Base-by-base conservation (phyloP, 2,797 vertebrate species). In the Mico argentatus region DNA sequence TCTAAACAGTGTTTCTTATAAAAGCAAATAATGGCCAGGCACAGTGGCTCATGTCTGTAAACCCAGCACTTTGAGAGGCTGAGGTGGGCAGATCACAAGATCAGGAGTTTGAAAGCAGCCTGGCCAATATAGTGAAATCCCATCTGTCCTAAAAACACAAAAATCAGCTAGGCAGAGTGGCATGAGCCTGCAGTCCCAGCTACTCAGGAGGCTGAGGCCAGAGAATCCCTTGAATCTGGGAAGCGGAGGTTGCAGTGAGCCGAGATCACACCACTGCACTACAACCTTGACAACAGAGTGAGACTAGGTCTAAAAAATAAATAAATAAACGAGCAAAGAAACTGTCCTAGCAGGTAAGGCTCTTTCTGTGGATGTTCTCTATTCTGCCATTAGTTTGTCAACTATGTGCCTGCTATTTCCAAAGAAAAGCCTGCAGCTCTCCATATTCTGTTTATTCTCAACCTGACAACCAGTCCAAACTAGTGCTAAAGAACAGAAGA, bases 381-480 rank as follows among this genome's bases (percentile, higher is more conserved):
- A 7, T 67, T 64, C 24, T 14, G 52, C 1, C 36, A 72, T 70
- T 52, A 75, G 8, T 26, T 14, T 4, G 1, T 57, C 22, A 52
- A 14, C 2, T 46, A 13, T 5, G 19, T 1, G 27, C 26, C 9
- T n/a, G 36, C 19, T 44, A n/a, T 17, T 0, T 41, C 33, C n/a
- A 83, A 41, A 94, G 73, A 12, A 90, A 83, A n/a, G 41, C 33
- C 44, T 64, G 13, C 27, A 15, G 13, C 24, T 55, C 10, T 61
- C 5, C 24, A 52, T 9, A 57, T 7, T 50, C 13, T 77, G 70
- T 26, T 13, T 50, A 57, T 14, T 70, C 33, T 79, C 41, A 77
- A n/a, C 14, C 10, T 67, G 33, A 33, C 22, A 67, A 41, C 7
- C 4, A 19, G 17, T 50, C 7, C 20, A 61, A 22, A n/a, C 0